Base-by-base conservation (phyloP, 1,140 invertebrate species). In the Ylistrum balloti region DNA sequence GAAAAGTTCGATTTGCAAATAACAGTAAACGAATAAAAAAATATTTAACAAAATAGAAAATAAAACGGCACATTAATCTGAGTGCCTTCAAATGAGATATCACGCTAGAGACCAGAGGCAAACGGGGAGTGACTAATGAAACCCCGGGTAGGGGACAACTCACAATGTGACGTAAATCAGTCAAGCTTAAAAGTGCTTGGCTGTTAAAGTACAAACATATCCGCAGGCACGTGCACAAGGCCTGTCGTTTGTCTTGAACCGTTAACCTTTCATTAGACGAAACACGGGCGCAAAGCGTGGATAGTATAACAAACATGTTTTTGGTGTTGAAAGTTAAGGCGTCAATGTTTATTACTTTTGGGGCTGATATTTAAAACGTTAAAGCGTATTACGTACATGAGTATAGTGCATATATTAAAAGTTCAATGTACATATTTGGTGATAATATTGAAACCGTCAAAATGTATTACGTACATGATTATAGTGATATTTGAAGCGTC, bases 131-230 rank as follows among this genome's bases (percentile, higher is more conserved):
- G 56, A 74, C 22, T 74, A 74, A 74, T 74, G 56, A 1, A 28
- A 28, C 22, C 56, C 22, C 56, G 56, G 56, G 20, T 74, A 74
- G 56, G 56, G 56, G 56, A 74, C 28, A 74, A 74, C 56, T 74
- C 56, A 74, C 56, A 74, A 28, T 3, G 56, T 28, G n/a, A 74
- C 56, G 56, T 74, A 74, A 74, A 74, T 74, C 56, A 74, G 56
- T 28, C 56, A 74, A 74, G 56, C 9, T 74, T 5, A 22, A 74
- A 74, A 74, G 56, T 28, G 56, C 11, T 74, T 74, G n/a, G 22
- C n/a, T 74, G 56, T 28, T 74, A 74, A 74, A 74, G 56, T 74
- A 74, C 56, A 74, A 28, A 74, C 5, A 5, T 74, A n/a, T 1
- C 56, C 56, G 13, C 56, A 74, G 56, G 56, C 56, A 74, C 22